Evolutionary conservation across 2,888 invertebrate genomes (phyloP).

Genomic region (Pachliopta kotzebuea): DNA sequence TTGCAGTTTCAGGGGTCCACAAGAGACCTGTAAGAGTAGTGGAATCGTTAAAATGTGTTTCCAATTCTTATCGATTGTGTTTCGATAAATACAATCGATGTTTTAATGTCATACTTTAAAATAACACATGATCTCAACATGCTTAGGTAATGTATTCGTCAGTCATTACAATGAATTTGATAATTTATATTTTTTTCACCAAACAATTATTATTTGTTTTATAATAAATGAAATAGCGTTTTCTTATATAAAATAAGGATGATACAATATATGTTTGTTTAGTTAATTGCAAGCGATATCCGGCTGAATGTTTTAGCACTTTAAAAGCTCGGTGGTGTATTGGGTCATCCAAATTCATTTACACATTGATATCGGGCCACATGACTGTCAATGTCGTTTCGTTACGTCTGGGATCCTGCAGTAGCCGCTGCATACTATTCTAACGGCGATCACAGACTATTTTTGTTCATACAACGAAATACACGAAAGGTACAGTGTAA

Average conservation of each 20-base stretch:
- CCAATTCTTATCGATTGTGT: neutral
- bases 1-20: neutral
- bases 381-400: slow-evolving; percentile 57
- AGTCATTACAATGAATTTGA: slow-evolving; percentile 32
- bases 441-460: slow-evolving; percentile 10
- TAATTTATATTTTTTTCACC: neutral
- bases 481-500: neutral
- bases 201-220: neutral
- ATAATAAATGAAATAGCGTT: neutral
- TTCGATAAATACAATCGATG: slow-evolving; percentile 29
- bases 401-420: slow-evolving; percentile 40
- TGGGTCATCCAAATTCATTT: slow-evolving; percentile 62
- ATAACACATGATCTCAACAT: slow-evolving; percentile 36
- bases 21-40: neutral
- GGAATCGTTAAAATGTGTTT: neutral
- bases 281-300: slow-evolving; percentile 18
- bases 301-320: slow-evolving; percentile 39
- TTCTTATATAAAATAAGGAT: no score
- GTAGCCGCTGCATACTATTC: slow-evolving; percentile 16
- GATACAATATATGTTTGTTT: neutral
- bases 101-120: slow-evolving; percentile 34
- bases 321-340: slow-evolving; percentile 47
- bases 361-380: slow-evolving; percentile 56
- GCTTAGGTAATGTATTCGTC: slow-evolving; percentile 46
- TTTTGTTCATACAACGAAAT: slow-evolving; percentile 26